phyloP scores from a whole-genome alignment of 2,888 invertebrate genomes.

The Rhopalosiphum nymphaeae region DNA sequence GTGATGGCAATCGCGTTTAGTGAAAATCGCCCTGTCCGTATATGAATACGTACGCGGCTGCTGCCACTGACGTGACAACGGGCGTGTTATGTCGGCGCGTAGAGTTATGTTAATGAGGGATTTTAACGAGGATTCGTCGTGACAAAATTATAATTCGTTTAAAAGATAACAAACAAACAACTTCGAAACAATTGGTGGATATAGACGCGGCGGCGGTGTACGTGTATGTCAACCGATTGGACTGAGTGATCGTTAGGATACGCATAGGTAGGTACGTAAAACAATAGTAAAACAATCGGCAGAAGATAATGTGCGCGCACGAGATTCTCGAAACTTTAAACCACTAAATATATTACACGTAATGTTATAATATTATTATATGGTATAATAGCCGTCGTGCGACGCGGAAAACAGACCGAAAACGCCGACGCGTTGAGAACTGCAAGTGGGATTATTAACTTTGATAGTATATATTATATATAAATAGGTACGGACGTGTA shows the following conservation, averaged over 20 bases:
- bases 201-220: neutral
- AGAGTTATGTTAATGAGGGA: conserved; percentile 14
- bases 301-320: neutral
- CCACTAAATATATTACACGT: neutral
- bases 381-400: neutral
- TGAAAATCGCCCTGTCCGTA: neutral
- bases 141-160: conserved; percentile 16
- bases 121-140: conserved; percentile 17
- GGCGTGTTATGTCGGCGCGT: no score
- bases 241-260: neutral
- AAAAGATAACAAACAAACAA: conserved; percentile 14
- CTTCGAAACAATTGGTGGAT: neutral
- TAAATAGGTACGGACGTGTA: neutral
- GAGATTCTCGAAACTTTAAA: neutral
- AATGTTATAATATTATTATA: neutral
- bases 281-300: conserved; percentile 18
- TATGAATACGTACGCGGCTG: neutral
- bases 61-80: neutral
- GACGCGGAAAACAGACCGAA: neutral
- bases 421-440: neutral
- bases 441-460: neutral
- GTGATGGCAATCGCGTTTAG: neutral
- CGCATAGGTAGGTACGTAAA: neutral
- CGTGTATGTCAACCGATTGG: neutral
- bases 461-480: neutral